Conservation (phyloP, 2,888 invertebrate species). For the Calliphora vomitoria region DNA sequence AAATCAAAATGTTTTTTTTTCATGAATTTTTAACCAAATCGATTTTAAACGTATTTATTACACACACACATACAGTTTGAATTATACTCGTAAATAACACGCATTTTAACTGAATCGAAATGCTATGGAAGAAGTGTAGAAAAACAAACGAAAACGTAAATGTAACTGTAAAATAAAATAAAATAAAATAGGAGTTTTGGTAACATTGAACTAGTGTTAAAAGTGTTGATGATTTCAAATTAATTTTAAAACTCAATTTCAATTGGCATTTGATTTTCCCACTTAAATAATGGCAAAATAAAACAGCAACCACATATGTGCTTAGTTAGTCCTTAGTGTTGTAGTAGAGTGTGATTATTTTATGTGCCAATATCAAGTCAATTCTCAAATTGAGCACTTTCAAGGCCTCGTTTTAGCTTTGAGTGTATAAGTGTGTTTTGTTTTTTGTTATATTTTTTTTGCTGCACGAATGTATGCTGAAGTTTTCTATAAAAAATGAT, state of each 20-base stretch:
- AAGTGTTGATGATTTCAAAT: slow-evolving; percentile 70
- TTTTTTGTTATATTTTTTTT: slow-evolving; percentile 20
- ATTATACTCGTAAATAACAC: slow-evolving; percentile 16
- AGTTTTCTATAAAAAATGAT: slow-evolving; percentile 62
- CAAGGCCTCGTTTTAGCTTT: slow-evolving; percentile 42
- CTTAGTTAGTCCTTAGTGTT: not conserved
- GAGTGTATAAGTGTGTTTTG: not conserved
- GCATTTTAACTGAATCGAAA: slow-evolving; percentile 12
- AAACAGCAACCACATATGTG: slow-evolving; percentile 37
- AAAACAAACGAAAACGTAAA: not conserved
- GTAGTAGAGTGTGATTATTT: slow-evolving; percentile 33
- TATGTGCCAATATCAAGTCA: slow-evolving; percentile 69
- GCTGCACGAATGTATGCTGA: slow-evolving; percentile 41
- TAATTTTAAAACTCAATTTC: slow-evolving; percentile 68
- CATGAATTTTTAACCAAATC: not conserved
- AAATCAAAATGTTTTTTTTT: slow-evolving; percentile 2
- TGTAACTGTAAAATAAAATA: not conserved
- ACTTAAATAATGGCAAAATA: slow-evolving; percentile 48
- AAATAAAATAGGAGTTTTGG: not conserved
- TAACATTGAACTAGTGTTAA: slow-evolving; percentile 57
- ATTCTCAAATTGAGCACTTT: slow-evolving; percentile 50
- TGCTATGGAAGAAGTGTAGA: not conserved
- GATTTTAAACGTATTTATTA: slow-evolving; percentile 33
- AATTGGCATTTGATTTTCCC: slow-evolving; percentile 60
- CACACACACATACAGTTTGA: not conserved